A percentile compares a stretch with the other conserved stretches of the same genome.
phyloP scores from a whole-genome alignment of 37 sponge, comb jelly and placozoan genomes.

The Bolinopsis microptera region DNA sequence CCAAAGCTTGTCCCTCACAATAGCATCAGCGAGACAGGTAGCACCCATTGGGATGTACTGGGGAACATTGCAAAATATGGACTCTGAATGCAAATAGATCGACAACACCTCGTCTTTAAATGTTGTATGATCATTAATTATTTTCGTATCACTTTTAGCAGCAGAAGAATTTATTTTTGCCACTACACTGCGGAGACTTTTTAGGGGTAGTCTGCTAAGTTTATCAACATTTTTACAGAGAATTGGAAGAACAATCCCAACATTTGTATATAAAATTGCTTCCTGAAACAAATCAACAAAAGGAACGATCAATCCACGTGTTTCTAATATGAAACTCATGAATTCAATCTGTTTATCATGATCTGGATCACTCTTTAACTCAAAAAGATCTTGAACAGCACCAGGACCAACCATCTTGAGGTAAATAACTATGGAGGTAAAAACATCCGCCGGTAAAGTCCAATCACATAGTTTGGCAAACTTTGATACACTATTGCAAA shows the following conservation, averaged over 20 bases:
- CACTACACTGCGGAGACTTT: too few species aligned
- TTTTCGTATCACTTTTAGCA: too few species aligned
- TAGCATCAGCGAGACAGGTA: neutral
- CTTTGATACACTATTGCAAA: neutral
- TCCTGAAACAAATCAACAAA: neutral
- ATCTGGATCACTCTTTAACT: neutral
- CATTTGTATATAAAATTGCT: neutral
- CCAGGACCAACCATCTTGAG: neutral
- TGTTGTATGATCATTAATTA: too few species aligned
- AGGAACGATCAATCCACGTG: neutral
- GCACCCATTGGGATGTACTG: neutral
- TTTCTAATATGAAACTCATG: neutral
- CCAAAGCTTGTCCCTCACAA: neutral
- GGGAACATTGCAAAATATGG: too few species aligned
- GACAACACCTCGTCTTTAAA: too few species aligned
- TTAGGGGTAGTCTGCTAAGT: too few species aligned
- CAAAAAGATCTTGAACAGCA: too few species aligned
- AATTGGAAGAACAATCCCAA: too few species aligned
- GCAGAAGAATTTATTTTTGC: too few species aligned
- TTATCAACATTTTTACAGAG: too few species aligned
- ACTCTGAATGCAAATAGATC: too few species aligned
- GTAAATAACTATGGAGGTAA: neutral
- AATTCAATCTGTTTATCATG: neutral
- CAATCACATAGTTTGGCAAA: neutral
- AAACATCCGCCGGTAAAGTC: neutral